Base-by-base conservation (phyloP, 2,797 vertebrate genomes). In the Margarornis squamiger region DNA sequence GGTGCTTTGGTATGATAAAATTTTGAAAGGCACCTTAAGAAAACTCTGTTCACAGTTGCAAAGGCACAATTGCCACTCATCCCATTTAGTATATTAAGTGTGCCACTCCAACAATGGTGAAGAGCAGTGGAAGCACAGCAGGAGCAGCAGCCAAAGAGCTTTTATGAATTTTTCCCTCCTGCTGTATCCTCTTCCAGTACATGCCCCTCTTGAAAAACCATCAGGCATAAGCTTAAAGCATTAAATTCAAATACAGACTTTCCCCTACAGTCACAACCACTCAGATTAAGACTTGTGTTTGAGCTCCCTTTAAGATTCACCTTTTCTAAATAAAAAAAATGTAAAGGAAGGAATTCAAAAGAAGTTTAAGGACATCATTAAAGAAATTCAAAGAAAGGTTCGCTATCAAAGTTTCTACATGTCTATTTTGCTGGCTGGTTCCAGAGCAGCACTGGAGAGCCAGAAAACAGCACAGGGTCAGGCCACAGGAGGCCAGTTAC, bases 291-390 rank as follows among this genome's bases (percentile, higher is more conserved):
- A 6, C 0, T 32, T 29, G 1, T 3, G 32, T 62, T n/a, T 46
- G 22, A 68, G 3, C 17, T 66, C 32, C 30, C 19, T 63, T 39
- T 14, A 65, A 65, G 12, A 66, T 1, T 34, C 7, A 19, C 1
- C 14, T 9, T 38, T 30, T n/a, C 34, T 14, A 19, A 1, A 16
- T 11, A 7, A 3, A 57, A 9, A 61, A 30, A 29, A 2, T 12
- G 2, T 5, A 12, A 52, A 55, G 1, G 3, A 30, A 38, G 16
- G 0, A 22, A 6, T 4, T 20, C 22, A 12, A 4, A 48, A 71
- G 4, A 48, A 14, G 4, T 24, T 39, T 10, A 24, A 59, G 52
- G 7, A 11, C 2, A 13, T 7, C 30, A 43, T 54, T 29, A 17
- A 67, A 74, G 1, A 13, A 26, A 21, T 3, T 20, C 23, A n/a